Base-by-base conservation (phyloP, 2,113 vertebrate genomes). In the Petaurus breviceps region DNA sequence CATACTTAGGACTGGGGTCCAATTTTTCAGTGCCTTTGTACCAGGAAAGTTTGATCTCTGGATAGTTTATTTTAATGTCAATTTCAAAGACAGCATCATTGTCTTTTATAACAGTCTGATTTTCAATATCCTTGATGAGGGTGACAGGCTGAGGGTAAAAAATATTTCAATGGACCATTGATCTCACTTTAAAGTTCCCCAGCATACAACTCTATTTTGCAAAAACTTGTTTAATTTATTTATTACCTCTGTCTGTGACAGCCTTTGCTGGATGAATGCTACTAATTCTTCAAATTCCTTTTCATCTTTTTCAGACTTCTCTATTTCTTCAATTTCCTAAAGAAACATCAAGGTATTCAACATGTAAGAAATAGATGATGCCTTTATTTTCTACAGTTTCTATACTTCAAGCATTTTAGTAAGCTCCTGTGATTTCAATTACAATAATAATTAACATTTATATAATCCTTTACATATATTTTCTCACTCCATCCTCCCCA, bases 1-100 rank as follows among this genome's bases (percentile, higher is more conserved):
- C 98, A 84, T 99, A 99, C 97, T 99, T 99, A 94, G 99, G 98
- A 96, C 97, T 98, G 89, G 98, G 98, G 43, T 99, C 99, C 98
- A 99, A 98, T 98, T 99, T 99, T 98, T 99, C 99, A 2, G 99
- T 99, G 93, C 99, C 99, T 97, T 99, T 99, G 98, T 99, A 99
- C 99, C 99, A 99, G 53, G 99, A 99, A 53, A 99, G 99, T 8
- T 98, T 98, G 98, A 99, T 99, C 99, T 99, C 99, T 28, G 99
- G 99, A 98, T 99, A 99, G 98, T 99, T 99, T 98, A 99, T 99
- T 98, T 98, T 99, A 98, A 99, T 99, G 91, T 99, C 98, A 97
- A 99, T 99, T 98, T 99, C 98, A 97, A 99, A 99, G 49, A 98
- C 90, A 84, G 99, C 99, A 52, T 99, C 99, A 92, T 99, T 98